phyloP scores from a whole-genome alignment of 1,140 invertebrate species.

The Harlomillsia oculata region DNA sequence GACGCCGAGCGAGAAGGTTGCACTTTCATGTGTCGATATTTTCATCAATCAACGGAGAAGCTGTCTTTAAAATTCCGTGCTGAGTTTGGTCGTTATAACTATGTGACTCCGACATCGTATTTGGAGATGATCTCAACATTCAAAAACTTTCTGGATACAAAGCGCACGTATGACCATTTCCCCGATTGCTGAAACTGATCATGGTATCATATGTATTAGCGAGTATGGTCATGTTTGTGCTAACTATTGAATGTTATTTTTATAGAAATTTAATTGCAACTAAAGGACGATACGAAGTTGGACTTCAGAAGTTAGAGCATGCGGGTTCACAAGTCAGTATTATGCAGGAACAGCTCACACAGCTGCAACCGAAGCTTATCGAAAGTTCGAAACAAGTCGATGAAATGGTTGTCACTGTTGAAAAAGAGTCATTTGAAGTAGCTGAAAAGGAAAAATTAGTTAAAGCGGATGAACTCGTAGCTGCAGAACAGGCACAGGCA shows the following conservation, averaged over 20 bases:
- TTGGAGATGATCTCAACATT: constrained; percentile 85
- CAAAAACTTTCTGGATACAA: constrained; percentile 66
- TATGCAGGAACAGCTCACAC: constrained; percentile 74
- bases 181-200: background rate
- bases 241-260: too few relatives aligned
- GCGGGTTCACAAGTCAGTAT: constrained; percentile 70
- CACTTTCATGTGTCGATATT: constrained; percentile 80
- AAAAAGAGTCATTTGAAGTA: constrained; percentile 73
- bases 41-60: constrained; percentile 72
- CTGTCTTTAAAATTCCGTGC: constrained; percentile 58
- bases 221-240: too few relatives aligned
- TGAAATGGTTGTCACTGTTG: constrained; percentile 64
- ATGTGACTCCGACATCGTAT: constrained; percentile 91
- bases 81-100: constrained; percentile 54
- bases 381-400: constrained; percentile 73
- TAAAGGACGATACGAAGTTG: constrained; percentile 64
- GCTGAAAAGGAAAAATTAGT: constrained; percentile 55
- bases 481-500: constrained; percentile 66
- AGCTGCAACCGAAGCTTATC: constrained; percentile 77
- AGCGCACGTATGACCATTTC: constrained; percentile 53
- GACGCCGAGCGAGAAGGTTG: constrained; percentile 58
- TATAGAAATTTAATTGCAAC: constrained; percentile 19
- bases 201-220: background rate
- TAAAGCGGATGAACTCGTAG: constrained; percentile 55
- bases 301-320: constrained; percentile 74